Conservation (phyloP, 2,888 invertebrate species). For the Deroplatys truncata region DNA sequence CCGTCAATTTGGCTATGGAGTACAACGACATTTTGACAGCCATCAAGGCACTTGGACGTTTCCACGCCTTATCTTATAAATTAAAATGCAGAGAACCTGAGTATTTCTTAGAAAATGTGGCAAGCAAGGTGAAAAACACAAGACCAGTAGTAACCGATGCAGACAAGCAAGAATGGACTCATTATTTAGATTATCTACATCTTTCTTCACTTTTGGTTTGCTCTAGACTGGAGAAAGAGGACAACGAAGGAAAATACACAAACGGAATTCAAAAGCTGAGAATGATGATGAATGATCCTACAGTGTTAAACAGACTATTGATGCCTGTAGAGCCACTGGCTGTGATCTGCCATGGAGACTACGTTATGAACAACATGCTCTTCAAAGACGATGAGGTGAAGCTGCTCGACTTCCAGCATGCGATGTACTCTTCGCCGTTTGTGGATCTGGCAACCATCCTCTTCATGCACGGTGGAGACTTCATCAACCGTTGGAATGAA, state of each 20-base stretch:
- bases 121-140: background rate
- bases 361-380: constrained; percentile 44
- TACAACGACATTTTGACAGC: constrained; percentile 35
- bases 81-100: constrained; percentile 10
- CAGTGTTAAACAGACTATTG: background rate
- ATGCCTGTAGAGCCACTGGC: constrained; percentile 27
- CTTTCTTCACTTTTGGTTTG: background rate
- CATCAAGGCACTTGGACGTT: constrained; percentile 35
- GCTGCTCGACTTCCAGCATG: constrained; percentile 29
- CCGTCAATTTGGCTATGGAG: constrained; percentile 29
- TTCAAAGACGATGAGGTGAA: constrained; percentile 38
- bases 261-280: constrained; percentile 31
- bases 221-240: background rate
- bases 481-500: background rate
- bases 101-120: background rate
- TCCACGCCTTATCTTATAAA: constrained; percentile 39
- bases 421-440: constrained; percentile 39
- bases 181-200: background rate
- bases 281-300: background rate
- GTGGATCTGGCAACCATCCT: constrained; percentile 42
- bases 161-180: background rate
- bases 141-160: background rate
- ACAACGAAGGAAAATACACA: background rate
- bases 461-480: constrained; percentile 36
- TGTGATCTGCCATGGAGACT: constrained; percentile 44